Evolutionary conservation across 2,888 invertebrate species (phyloP).

Genomic region (Xestobium rufovillosum): DNA sequence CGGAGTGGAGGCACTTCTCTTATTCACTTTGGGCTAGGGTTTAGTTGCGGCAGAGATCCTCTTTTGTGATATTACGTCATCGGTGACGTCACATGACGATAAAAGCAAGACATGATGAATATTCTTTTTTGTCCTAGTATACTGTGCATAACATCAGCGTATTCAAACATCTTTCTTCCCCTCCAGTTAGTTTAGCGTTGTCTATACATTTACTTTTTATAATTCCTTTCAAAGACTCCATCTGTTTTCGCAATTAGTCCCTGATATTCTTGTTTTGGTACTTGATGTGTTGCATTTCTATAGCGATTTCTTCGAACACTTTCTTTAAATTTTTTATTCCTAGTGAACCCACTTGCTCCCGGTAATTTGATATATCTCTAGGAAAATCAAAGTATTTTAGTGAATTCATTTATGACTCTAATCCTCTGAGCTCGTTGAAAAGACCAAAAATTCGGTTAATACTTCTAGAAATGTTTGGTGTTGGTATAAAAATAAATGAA

Average conservation of each 20-base stretch:
- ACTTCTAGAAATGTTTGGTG: neutral
- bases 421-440: neutral
- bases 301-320: constrained; percentile 18
- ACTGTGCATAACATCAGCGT: constrained; percentile 13
- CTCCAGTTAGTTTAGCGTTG: constrained; percentile 15
- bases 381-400: constrained; percentile 9
- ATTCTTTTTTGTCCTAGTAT: constrained; percentile 14
- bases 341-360: constrained; percentile 13
- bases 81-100: no score
- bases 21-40: no score
- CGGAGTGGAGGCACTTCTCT: no score
- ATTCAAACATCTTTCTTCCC: constrained; percentile 15
- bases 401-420: constrained; percentile 2
- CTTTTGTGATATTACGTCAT: no score
- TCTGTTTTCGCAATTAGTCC: constrained; percentile 16
- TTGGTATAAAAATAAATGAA: no score
- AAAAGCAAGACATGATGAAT: constrained; percentile 11
- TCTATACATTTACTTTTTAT: constrained; percentile 16
- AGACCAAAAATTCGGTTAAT: neutral
- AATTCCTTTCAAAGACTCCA: constrained; percentile 15
- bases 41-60: no score
- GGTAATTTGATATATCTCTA: constrained; percentile 17
- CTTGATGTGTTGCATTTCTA: constrained; percentile 12
- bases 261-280: constrained; percentile 10
- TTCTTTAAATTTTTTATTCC: constrained; percentile 16